These are phyloP conservation scores for Hydrolagus colliei DNA, from an alignment of 2,797 vertebrate species.

Conservation along the genomic window DNA sequence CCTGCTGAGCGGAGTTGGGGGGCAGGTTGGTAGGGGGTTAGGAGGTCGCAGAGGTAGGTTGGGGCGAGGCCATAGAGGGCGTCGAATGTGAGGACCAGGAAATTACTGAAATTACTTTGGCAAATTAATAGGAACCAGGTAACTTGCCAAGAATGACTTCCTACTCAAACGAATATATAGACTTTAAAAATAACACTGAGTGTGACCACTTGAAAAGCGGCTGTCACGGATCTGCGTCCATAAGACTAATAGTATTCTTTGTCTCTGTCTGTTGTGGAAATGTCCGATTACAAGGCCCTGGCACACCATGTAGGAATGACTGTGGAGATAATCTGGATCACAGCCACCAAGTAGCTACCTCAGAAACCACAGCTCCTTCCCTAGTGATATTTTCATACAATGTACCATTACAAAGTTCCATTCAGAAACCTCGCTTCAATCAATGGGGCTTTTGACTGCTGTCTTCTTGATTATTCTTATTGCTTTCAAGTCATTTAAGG, in stretches of 20 bases:
- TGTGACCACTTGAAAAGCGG: background rate
- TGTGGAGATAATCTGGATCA: constrained; percentile 11
- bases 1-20: no score
- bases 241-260: constrained; percentile 8
- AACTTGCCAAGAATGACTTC: background rate
- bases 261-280: background rate
- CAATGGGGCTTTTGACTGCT: no score
- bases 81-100: no score
- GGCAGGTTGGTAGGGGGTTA: no score
- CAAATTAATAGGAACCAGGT: background rate
- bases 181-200: background rate
- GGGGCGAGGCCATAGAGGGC: no score
- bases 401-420: no score
- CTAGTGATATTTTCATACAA: background rate
- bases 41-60: no score
- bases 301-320: constrained; percentile 6
- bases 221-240: background rate
- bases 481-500: no score
- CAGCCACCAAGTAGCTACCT: background rate
- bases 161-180: background rate
- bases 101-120: no score
- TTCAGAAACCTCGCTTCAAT: no score
- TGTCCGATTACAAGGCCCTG: constrained; percentile 4
- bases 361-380: background rate
- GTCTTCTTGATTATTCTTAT: no score